Base-by-base conservation (phyloP, 2,888 invertebrate genomes). In the Cecidostiba fungosa region DNA sequence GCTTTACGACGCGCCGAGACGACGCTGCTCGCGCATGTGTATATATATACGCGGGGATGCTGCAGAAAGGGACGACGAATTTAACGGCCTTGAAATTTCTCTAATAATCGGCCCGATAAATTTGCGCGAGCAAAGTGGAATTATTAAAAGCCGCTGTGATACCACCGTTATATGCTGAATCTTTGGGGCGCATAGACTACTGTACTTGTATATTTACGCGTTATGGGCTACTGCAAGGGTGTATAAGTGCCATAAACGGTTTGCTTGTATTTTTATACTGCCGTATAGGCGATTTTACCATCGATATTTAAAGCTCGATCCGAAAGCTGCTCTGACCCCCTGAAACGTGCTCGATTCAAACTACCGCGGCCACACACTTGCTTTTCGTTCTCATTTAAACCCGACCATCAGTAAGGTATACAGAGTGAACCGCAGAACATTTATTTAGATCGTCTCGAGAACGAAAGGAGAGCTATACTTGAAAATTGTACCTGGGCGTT, bases 51-150 rank as follows among this genome's bases (percentile, higher is more conserved):
- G 23, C 1, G 77, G 12, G 14, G 36, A 16, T n/a, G 36, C 1
- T n/a, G 54, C 54, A n/a, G 77, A 39, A 32, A 12, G 54, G 29
- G 59, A 39, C 6, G 36, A 77, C n/a, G 32, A 47, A 54, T 74
- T 89, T 89, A 89, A 90, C 86, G 88, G 87, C 89, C 89, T 88
- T 87, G 88, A 89, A 89, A 89, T 90, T 89, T 88, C 89, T 89
- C 90, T 90, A 91, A 90, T 90, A 90, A 90, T 87, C 86, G 83
- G 47, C 14, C 26, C 87, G 89, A 90, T 91, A 90, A 91, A 91
- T 90, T 88, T 88, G 74, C 72, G 72, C 23, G 72, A 87, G 84
- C 84, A 78, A 76, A 86, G 77, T 82, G 86, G 78, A 85, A 59
- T 87, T 88, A 86, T 88, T 87, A 88, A 88, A 85, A 85, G 85